Evolutionary conservation across 92 coral and sea anemone species (phyloP).

Genomic region (Epizoanthus illoricatus): DNA sequence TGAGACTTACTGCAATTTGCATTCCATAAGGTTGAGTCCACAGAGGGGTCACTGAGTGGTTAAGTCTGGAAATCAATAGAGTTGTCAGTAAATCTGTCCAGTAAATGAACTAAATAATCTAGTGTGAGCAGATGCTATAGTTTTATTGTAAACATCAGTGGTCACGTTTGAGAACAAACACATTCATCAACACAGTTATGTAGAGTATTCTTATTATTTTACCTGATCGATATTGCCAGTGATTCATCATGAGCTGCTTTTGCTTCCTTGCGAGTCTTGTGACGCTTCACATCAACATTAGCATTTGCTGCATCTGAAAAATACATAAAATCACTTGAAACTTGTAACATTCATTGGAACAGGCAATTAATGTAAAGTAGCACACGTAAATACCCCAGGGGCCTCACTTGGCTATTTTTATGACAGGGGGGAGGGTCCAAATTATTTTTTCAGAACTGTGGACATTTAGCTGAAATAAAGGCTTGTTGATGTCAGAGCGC

Average conservation of each 20-base stretch:
- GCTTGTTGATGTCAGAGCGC: no score
- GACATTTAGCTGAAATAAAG: no score
- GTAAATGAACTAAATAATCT: not conserved
- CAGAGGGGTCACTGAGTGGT: conserved; percentile 86
- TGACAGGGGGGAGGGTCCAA: no score
- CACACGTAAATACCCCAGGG: no score
- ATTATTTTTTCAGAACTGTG: no score
- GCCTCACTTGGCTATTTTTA: no score
- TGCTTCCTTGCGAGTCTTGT: conserved; percentile 37
- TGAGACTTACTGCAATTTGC: conserved; percentile 71
- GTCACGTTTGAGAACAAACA: not conserved
- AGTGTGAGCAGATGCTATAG: no score
- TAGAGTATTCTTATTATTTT: not conserved
- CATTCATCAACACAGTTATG: not conserved
- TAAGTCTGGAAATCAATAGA: conserved; percentile 57
- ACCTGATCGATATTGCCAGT: conserved; percentile 66
- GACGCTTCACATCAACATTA: conserved; percentile 72
- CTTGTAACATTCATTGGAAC: not conserved
- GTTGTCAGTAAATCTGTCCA: no score
- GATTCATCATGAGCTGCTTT: conserved; percentile 44
- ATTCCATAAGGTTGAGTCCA: conserved; percentile 82
- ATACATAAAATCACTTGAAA: not conserved
- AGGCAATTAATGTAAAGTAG: no score
- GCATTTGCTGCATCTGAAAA: conserved; percentile 69
- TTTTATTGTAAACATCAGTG: not conserved